Base-by-base conservation (phyloP, 2,797 vertebrate species). In the Mallotus villosus region DNA sequence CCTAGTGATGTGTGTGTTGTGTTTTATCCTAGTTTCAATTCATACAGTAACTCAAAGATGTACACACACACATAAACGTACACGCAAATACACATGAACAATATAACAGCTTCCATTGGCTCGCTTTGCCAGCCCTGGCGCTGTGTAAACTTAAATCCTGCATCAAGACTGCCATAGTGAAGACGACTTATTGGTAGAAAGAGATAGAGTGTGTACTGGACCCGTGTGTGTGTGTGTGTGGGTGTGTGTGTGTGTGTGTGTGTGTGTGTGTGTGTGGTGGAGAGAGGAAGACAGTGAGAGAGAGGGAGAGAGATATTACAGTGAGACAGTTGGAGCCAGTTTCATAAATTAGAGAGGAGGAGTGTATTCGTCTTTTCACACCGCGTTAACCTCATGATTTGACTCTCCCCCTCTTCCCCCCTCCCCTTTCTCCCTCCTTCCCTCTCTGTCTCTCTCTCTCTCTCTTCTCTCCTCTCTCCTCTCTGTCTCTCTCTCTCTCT, bases 11-110 rank as follows among this genome's bases (percentile, higher is more conserved):
- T 41, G 37, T 41, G 37, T 41, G 37, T 41, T 1, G 2, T 11
- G 37, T 41, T 41, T 41, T 11, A 41, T 41, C 7, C 37, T 41
- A 41, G 37, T 9, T 41, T 41, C 1, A 41, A 41, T 41, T 41
- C 37, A 11, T 41, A 41, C 37, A 8, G 37, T 41, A 41, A 41
- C 37, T 11, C 37, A 9, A 25, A 25, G 25, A 25, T 25, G 37
- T 41, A 73, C 75, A 79, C 76, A 84, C 87, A 87, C 81, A 83
- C 25, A 73, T 76, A 27, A 1, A 70, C 29, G 60, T 19, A 69
- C 29, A 69, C 55, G 59, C n/a, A 69, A n/a, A 63, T 7, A 58
- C 41, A 64, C 25, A 57, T 7, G 58, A 3, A 69, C 21, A 11
- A 53, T 25, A 46, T n/a, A 49, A 53, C 29, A 19, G 32, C 32